Base-by-base conservation (phyloP, 2,888 invertebrate genomes). In the Junonia oenone region DNA sequence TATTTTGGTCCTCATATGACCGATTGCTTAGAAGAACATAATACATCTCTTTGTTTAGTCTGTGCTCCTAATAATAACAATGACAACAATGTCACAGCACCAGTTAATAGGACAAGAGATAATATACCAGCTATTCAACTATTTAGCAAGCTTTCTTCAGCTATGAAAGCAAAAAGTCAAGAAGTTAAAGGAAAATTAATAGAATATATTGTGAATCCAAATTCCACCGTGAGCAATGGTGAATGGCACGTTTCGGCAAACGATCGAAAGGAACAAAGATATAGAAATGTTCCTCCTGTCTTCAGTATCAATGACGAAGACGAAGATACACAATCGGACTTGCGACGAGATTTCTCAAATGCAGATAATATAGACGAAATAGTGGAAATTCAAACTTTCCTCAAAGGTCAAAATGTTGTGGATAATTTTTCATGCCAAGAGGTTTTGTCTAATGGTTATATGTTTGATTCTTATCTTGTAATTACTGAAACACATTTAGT, bases 301-400 rank as follows among this genome's bases (percentile, higher is more conserved):
- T 99, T 99, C 78, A 97, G 97, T 78, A 97, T 98, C 73, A 97
- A 97, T 69, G 98, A 98, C 73, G 97, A 98, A 76, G 89, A 86
- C 59, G 78, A 88, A 62, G 75, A 91, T 64, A 74, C 81, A 1
- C 75, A 80, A 51, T 76, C 83, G 15, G 85, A 84, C 51, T 70
- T 68, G 1, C 72, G 78, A 63, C 74, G 71, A 52, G 83, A 84
- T 55, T 78, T 91, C 53, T 90, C 91, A 50, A 91, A 83, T 47
- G 91, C 94, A 60, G 95, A 96, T 65, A 90, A 92, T 22, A 60
- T 84, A 14, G 93, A 95, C 67, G 96, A 97, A 86, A 92, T 95
- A 62, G 95, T 98, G 14, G 94, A 95, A 55, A 84, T 98, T 46
- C 94, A 94, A 65, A 91, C 93, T 11, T 98, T 96, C 92, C 84